Evolutionary conservation across 2,113 vertebrate genomes (phyloP).

Genomic region (Nasalis larvatus): DNA sequence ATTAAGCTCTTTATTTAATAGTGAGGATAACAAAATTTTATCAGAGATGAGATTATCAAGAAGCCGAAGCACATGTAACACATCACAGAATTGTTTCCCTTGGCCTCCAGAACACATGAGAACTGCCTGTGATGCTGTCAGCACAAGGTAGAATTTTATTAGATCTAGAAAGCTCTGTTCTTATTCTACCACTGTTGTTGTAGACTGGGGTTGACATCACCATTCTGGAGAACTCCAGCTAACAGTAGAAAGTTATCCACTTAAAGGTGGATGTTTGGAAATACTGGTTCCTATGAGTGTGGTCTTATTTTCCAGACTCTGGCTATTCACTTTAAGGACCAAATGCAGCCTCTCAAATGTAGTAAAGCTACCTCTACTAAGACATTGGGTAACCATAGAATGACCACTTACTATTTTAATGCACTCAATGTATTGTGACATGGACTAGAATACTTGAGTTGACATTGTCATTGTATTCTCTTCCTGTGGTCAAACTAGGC

Average conservation of each 20-base stretch:
- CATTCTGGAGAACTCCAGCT: constrained; percentile 13
- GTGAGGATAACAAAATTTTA: background rate
- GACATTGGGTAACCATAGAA: background rate
- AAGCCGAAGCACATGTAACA: background rate
- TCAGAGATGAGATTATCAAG: background rate
- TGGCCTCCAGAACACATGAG: background rate
- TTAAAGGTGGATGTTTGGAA: constrained; percentile 34
- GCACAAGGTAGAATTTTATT: background rate
- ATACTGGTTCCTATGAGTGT: background rate
- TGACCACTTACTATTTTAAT: background rate
- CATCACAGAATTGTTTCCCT: background rate
- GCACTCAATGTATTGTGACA: background rate
- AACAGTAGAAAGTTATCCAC: background rate
- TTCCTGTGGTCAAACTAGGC: background rate
- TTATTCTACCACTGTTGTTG: background rate
- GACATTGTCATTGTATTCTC: background rate
- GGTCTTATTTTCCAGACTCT: background rate
- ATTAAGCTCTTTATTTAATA: constrained; percentile 30
- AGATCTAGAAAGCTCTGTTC: background rate
- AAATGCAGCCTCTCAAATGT: background rate
- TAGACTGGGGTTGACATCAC: background rate
- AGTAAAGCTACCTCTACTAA: background rate
- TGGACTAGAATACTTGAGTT: constrained; percentile 14
- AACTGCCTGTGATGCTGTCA: background rate
- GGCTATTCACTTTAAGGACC: background rate